Percentiles rank a stretch among this genome's conserved stretches.
These are phyloP conservation scores for Mola mola DNA, from an alignment of 2,113 vertebrate species.

Conservation along the genomic window DNA sequence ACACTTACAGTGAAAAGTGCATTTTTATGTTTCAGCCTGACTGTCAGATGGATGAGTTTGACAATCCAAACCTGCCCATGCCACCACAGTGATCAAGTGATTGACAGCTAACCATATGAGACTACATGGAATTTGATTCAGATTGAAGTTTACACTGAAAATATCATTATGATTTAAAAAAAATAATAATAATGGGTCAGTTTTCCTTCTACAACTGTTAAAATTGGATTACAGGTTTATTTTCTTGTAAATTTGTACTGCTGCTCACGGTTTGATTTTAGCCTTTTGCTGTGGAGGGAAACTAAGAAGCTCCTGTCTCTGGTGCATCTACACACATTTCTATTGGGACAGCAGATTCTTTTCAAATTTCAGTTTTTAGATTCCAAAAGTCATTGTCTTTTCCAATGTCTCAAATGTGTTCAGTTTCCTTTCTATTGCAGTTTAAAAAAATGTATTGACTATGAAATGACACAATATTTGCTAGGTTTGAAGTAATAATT, in stretches of 20 bases:
- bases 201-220: constrained; percentile 34
- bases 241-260: constrained; percentile 47
- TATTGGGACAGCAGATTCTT: constrained; percentile 67
- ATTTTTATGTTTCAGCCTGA: too few species aligned
- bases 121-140: constrained; percentile 51
- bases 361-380: constrained; percentile 65
- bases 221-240: constrained; percentile 44
- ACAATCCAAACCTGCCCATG: too few species aligned
- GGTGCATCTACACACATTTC: constrained; percentile 74
- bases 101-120: too few species aligned
- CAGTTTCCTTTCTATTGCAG: constrained; percentile 75
- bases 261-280: constrained; percentile 24
- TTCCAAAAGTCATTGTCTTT: constrained; percentile 66
- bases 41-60: too few species aligned
- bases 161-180: constrained; percentile 38
- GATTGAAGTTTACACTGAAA: constrained; percentile 59
- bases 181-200: constrained; percentile 34
- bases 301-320: constrained; percentile 54
- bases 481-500: constrained; percentile 86
- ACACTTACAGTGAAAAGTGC: too few species aligned
- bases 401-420: constrained; percentile 67
- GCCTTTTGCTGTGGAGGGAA: constrained; percentile 31
- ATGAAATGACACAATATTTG: constrained; percentile 84
- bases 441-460: constrained; percentile 79
- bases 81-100: too few species aligned